Evolutionary conservation across 2,797 vertebrate genomes (phyloP).

Genomic region (Pelochelys cantorii): DNA sequence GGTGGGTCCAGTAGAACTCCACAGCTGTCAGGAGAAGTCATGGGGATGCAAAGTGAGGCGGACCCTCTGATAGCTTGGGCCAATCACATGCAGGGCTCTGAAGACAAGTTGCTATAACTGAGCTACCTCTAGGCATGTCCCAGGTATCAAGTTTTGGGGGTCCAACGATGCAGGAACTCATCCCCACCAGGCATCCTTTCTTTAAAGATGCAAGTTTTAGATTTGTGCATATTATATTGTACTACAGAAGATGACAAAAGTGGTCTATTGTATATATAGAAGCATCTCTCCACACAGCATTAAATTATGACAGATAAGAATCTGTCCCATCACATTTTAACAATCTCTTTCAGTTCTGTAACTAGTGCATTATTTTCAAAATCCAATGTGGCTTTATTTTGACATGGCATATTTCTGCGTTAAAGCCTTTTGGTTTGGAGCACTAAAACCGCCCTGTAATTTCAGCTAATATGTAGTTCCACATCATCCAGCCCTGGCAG

Average conservation of each 20-base stretch:
- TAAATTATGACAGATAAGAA: too few relatives aligned
- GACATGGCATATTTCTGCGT: background rate
- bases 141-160: too few relatives aligned
- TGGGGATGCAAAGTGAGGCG: rapidly evolving
- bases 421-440: background rate
- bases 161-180: too few relatives aligned
- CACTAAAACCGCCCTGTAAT: background rate
- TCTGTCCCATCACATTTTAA: background rate
- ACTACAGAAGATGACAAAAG: background rate
- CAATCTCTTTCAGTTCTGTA: constrained; percentile 10
- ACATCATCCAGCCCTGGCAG: background rate
- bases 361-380: background rate
- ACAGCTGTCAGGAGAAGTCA: background rate
- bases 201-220: background rate
- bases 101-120: background rate
- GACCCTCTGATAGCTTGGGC: background rate
- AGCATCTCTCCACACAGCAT: too few relatives aligned
- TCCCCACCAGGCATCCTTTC: background rate
- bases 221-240: background rate
- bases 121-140: background rate
- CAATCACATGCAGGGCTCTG: background rate
- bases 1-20: background rate
- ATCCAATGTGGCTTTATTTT: background rate
- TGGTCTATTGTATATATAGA: too few relatives aligned
- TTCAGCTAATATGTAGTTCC: background rate